phyloP scores from a whole-genome alignment of 2,797 vertebrate species.

The Sorex maritimensis region DNA sequence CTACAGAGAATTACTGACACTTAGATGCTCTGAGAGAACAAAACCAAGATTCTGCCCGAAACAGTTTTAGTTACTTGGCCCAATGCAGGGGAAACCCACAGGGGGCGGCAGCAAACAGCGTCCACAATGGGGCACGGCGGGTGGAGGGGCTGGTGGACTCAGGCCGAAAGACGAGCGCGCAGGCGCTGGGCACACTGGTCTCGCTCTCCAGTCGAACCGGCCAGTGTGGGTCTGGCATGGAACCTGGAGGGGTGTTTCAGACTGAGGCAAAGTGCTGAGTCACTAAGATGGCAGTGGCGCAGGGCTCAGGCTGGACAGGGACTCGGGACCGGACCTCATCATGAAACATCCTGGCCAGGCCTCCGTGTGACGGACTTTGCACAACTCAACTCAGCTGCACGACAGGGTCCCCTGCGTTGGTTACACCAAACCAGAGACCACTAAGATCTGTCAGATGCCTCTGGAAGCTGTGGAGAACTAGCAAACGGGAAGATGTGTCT shows the following conservation, averaged over 20 bases:
- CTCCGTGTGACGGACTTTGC: no score
- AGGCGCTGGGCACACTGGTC: no score
- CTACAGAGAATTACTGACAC: conserved; percentile 49
- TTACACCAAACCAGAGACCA: neutral
- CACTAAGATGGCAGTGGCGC: no score
- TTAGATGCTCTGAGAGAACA: conserved; percentile 33
- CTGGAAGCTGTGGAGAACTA: neutral
- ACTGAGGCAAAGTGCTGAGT: neutral
- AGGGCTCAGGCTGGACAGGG: neutral
- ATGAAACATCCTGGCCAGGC: neutral
- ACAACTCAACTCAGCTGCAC: no score
- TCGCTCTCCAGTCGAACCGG: neutral
- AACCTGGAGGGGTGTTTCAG: neutral
- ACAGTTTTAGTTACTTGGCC: no score
- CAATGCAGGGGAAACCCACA: no score
- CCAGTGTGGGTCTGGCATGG: neutral
- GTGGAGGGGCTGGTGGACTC: neutral
- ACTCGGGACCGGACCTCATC: neutral
- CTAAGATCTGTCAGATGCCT: neutral
- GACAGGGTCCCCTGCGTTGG: no score
- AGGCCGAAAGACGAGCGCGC: no score
- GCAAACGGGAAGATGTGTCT: neutral
- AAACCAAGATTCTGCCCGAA: conserved; percentile 10
- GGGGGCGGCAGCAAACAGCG: neutral
- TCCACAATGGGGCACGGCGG: neutral